Evolutionary conservation across 2,888 invertebrate genomes (phyloP).

Genomic region (Melitaea athalia): DNA sequence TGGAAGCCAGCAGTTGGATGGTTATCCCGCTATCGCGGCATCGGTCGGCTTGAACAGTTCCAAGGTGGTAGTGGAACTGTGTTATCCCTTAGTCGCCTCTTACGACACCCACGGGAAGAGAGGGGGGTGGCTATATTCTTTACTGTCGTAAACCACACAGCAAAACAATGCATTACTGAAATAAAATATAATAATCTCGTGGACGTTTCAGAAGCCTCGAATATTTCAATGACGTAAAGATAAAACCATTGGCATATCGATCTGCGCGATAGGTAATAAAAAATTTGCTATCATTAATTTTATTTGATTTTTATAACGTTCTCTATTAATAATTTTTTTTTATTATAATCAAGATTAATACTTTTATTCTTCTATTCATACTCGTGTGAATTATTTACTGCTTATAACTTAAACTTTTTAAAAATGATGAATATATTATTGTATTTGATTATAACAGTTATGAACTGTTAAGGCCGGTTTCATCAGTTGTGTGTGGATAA

Average conservation of each 20-base stretch:
- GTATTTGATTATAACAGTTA: too few relatives aligned
- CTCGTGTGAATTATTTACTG: background rate
- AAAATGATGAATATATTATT: too few relatives aligned
- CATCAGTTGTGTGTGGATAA: too few relatives aligned
- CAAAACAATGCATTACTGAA: background rate
- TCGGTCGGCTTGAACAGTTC: too few relatives aligned
- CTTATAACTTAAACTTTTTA: background rate
- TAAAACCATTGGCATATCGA: slow-evolving; percentile 30
- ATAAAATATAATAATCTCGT: slow-evolving; percentile 16
- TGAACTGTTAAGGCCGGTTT: too few relatives aligned
- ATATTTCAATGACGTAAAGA: slow-evolving; percentile 37
- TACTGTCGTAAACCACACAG: too few relatives aligned
- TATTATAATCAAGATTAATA: background rate
- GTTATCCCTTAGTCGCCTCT: too few relatives aligned
- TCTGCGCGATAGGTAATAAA: slow-evolving; percentile 29
- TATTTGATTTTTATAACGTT: slow-evolving; percentile 14
- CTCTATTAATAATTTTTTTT: background rate
- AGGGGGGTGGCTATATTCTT: too few relatives aligned
- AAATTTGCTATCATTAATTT: slow-evolving; percentile 25
- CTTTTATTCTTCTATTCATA: background rate
- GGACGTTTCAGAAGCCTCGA: slow-evolving; percentile 19
- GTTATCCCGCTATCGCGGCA: too few relatives aligned
- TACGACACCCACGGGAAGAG: too few relatives aligned
- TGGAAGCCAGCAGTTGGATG: too few relatives aligned
- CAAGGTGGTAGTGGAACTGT: too few relatives aligned